phyloP scores from a whole-genome alignment of 2,888 invertebrate species.

The Venustoraphidia nigricollis region DNA sequence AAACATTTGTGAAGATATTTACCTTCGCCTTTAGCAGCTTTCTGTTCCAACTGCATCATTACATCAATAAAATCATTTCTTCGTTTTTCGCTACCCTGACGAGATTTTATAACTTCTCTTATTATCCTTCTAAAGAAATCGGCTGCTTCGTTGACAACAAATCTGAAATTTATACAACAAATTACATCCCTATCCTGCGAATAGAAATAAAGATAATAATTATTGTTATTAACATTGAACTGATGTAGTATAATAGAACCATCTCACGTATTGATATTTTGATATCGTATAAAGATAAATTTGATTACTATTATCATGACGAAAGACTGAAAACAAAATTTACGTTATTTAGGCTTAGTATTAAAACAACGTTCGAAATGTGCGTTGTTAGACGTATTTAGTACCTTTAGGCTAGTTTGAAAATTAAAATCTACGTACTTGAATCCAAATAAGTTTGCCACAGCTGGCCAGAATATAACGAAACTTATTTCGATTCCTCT shows the following conservation, averaged over 20 bases:
- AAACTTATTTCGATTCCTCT: slow-evolving; percentile 1
- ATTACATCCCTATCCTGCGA: no score
- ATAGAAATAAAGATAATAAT: no score
- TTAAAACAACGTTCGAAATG: no score
- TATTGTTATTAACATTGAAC: no score
- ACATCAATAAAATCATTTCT: slow-evolving; percentile 29
- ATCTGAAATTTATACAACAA: slow-evolving; percentile 2
- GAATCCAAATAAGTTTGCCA: neutral
- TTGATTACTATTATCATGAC: no score
- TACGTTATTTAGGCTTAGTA: no score
- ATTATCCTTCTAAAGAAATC: slow-evolving; percentile 21
- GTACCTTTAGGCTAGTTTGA: neutral
- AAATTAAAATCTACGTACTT: neutral
- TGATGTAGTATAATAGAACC: no score
- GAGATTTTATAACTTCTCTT: slow-evolving; percentile 20
- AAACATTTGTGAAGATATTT: slow-evolving; percentile 5
- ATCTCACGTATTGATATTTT: no score
- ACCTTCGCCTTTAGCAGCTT: slow-evolving; percentile 6
- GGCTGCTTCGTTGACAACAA: slow-evolving; percentile 13
- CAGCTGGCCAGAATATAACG: slow-evolving; percentile 2
- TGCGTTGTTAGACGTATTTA: no score
- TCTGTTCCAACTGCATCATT: slow-evolving; percentile 21
- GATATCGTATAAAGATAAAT: no score
- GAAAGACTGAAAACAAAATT: no score
- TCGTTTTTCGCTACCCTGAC: slow-evolving; percentile 23